These are phyloP conservation scores for Crotalus horridus DNA, from an alignment of 2,113 vertebrate genomes.

Conservation along the genomic window DNA sequence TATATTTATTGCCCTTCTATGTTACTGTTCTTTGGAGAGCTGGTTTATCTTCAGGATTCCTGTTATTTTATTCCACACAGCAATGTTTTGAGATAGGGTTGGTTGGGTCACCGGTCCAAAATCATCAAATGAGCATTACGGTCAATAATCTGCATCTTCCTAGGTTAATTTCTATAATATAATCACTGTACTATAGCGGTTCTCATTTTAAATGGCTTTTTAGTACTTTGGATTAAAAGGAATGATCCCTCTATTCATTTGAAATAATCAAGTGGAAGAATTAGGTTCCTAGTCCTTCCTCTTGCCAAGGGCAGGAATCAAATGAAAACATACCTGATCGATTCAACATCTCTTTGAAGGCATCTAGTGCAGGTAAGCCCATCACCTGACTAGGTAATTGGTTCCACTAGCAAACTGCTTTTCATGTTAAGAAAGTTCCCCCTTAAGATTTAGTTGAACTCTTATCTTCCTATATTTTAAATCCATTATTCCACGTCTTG, in stretches of 20 bases:
- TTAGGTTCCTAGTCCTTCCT: not conserved
- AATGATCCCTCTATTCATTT: not conserved
- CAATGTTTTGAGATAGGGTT: not conserved
- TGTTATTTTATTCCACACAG: not conserved
- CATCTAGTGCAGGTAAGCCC: not conserved
- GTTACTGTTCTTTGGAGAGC: not conserved
- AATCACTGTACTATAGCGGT: not conserved
- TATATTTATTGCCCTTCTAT: not conserved
- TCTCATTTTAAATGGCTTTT: not conserved
- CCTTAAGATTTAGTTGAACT: not conserved
- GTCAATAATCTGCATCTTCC: not conserved
- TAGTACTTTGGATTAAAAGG: not conserved
- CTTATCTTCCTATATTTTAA: not conserved
- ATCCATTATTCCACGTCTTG: not conserved
- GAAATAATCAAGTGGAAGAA: not conserved
- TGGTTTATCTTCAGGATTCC: not conserved
- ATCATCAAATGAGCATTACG: not conserved
- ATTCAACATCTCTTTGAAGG: not conserved
- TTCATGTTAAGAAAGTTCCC: not conserved
- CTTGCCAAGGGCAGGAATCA: not conserved
- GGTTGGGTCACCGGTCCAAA: not conserved
- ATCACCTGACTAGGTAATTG: not conserved
- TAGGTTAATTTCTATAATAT: not conserved
- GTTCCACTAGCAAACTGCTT: not conserved
- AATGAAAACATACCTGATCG: not conserved